A percentile compares a stretch with the other conserved stretches of the same genome.
Evolutionary conservation across 2,113 vertebrate species (phyloP).

Genomic region (Nothocercus julius): DNA sequence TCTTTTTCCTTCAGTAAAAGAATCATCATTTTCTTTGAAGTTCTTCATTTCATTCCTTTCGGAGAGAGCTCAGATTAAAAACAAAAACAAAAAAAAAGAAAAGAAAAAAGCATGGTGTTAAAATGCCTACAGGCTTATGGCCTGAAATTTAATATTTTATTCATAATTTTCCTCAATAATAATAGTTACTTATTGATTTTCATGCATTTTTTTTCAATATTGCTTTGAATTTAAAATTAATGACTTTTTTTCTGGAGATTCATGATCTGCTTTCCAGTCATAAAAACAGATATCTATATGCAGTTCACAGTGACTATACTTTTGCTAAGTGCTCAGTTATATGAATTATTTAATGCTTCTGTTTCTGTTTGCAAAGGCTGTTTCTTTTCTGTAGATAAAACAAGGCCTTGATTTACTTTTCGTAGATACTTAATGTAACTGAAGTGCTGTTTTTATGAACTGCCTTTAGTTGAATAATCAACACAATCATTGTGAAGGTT

Average conservation of each 20-base stretch:
- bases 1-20: slow-evolving; percentile 18
- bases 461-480: neutral
- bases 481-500: neutral
- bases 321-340: slow-evolving; percentile 48
- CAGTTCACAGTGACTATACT: slow-evolving; percentile 40
- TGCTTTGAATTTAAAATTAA: slow-evolving; percentile 56
- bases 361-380: slow-evolving; percentile 50
- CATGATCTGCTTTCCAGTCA: slow-evolving; percentile 45
- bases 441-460: slow-evolving; percentile 4
- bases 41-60: slow-evolving; percentile 32
- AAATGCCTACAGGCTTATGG: slow-evolving; percentile 31
- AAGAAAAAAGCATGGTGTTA: neutral
- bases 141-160: slow-evolving; percentile 63
- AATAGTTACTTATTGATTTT: slow-evolving; percentile 69
- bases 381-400: slow-evolving; percentile 15
- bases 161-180: slow-evolving; percentile 71
- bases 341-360: slow-evolving; percentile 75
- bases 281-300: slow-evolving; percentile 34
- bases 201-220: slow-evolving; percentile 43
- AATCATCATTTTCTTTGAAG: slow-evolving; percentile 6
- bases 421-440: slow-evolving; percentile 18
- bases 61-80: neutral
- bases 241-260: slow-evolving; percentile 38
- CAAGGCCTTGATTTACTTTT: slow-evolving; percentile 64
- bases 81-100: slow-evolving; percentile 15